Conservation (phyloP, 2,888 invertebrate genomes). For the Spicauda simplicius region DNA sequence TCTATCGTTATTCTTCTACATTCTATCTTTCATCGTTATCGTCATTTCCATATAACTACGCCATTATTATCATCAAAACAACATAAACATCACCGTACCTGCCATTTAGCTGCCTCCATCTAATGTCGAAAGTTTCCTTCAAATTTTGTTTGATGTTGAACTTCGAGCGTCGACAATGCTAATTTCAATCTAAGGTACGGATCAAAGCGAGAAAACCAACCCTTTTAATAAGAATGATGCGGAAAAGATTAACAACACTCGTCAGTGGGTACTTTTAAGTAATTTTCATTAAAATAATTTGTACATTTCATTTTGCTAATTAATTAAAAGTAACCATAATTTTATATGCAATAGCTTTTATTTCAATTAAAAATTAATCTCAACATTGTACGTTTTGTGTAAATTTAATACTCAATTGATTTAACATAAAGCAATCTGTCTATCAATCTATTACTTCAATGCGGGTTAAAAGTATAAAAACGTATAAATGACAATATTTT, state of each 20-base stretch:
- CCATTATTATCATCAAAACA: background rate
- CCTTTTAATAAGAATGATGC: background rate
- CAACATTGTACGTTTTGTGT: no score
- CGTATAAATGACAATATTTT: no score
- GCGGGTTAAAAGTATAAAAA: no score
- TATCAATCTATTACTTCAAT: no score
- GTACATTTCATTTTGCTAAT: background rate
- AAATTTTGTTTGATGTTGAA: conserved; percentile 18
- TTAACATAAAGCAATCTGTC: no score
- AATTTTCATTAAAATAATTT: background rate
- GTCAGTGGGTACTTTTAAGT: background rate
- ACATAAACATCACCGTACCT: background rate
- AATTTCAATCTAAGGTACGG: conserved; percentile 22
- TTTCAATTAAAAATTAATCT: no score
- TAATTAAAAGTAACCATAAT: background rate
- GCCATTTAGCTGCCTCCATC: background rate
- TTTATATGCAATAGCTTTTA: no score
- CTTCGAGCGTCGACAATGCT: conserved; percentile 7
- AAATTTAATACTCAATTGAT: no score
- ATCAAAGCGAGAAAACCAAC: conserved; percentile 20
- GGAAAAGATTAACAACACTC: background rate
- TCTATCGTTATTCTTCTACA: no score
- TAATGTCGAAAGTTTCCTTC: conserved; percentile 4
- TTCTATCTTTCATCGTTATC: no score
- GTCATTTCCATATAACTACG: no score